Evolutionary conservation across 2,888 invertebrate species (phyloP).

Genomic region (Crossocerus cetratus): DNA sequence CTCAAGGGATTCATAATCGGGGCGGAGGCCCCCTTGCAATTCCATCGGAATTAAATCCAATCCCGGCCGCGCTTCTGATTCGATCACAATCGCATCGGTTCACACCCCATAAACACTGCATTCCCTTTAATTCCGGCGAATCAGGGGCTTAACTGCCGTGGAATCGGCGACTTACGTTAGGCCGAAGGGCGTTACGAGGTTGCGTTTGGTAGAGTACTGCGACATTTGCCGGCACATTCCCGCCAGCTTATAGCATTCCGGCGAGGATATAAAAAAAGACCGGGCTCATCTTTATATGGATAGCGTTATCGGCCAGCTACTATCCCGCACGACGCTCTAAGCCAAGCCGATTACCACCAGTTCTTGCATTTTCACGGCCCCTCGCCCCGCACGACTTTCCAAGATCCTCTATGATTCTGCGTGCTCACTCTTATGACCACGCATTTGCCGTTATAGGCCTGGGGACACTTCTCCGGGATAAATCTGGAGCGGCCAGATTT

Average conservation of each 20-base stretch:
- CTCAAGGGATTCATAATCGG: not conserved
- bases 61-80: not conserved
- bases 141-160: not conserved
- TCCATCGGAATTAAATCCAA: conserved; percentile 31
- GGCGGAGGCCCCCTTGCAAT: conserved; percentile 1
- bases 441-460: no score
- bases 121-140: conserved; percentile 33
- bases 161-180: not conserved
- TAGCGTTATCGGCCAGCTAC: conserved; percentile 47
- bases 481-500: no score
- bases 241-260: conserved; percentile 13
- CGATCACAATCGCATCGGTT: not conserved
- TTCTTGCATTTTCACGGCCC: no score
- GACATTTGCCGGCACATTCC: conserved; percentile 16
- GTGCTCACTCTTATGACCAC: no score
- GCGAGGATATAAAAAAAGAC: conserved; percentile 26
- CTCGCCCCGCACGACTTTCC: no score
- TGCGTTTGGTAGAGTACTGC: conserved; percentile 15
- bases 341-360: conserved; percentile 38
- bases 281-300: conserved; percentile 49
- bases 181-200: not conserved
- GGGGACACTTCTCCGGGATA: no score
- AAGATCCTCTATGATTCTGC: no score
- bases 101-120: conserved; percentile 30
- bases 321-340: conserved; percentile 42